Conservation (phyloP, 1,140 invertebrate species). For the Samia ricini region DNA sequence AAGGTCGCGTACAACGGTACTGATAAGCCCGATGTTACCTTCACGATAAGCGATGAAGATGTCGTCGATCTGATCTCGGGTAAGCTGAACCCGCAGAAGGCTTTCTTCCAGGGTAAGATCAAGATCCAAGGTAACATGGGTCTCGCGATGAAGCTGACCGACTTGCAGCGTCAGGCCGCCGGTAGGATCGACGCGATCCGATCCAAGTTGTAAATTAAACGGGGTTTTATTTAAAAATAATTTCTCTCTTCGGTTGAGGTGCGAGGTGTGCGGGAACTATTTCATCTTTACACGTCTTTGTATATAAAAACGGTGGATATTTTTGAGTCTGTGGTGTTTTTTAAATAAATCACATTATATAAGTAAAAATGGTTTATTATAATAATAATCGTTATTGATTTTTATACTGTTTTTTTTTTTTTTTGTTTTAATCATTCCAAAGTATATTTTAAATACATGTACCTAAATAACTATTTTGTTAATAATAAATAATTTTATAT, state of each 20-base stretch:
- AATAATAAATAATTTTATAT: slow-evolving; percentile 45
- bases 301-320: neutral
- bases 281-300: neutral
- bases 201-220: slow-evolving; percentile 83
- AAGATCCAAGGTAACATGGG: slow-evolving; percentile 98
- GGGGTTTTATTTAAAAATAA: slow-evolving; percentile 23
- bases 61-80: slow-evolving; percentile 92
- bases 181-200: slow-evolving; percentile 85
- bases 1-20: slow-evolving; percentile 88
- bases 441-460: neutral
- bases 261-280: slow-evolving; percentile 37
- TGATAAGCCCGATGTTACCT: slow-evolving; percentile 95
- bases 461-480: slow-evolving; percentile 38
- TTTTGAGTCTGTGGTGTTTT: neutral
- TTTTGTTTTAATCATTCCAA: slow-evolving; percentile 49
- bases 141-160: slow-evolving; percentile 94
- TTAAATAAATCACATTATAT: neutral
- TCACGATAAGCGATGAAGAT: slow-evolving; percentile 92
- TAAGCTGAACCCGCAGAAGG: slow-evolving; percentile 96
- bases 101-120: slow-evolving; percentile 98
- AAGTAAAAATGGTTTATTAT: neutral
- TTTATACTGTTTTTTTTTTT: slow-evolving; percentile 3
- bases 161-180: slow-evolving; percentile 86
- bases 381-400: neutral
- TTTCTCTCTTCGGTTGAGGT: slow-evolving; percentile 37